Percentiles rank a stretch among this genome's conserved stretches.
Conservation (phyloP, 2,888 invertebrate species). For the Mactromeris polynyma region DNA sequence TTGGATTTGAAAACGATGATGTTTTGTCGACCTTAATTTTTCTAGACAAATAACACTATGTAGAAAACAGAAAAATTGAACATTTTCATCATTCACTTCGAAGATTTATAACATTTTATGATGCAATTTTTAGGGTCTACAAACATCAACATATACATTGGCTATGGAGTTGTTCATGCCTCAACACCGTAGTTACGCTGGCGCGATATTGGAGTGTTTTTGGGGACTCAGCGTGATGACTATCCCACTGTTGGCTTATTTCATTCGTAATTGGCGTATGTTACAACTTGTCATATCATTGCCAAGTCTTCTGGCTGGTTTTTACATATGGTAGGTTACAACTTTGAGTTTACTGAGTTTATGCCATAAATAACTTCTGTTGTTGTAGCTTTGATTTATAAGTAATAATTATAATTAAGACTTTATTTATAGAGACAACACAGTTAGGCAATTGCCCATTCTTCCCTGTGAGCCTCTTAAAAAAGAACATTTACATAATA, state of each 20-base stretch:
- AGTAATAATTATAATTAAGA: too few relatives aligned
- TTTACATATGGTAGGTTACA: slow-evolving; percentile 86
- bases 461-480: too few relatives aligned
- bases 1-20: too few relatives aligned
- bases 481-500: too few relatives aligned
- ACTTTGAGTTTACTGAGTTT: neutral
- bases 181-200: slow-evolving; percentile 88
- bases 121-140: slow-evolving; percentile 87
- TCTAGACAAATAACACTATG: too few relatives aligned
- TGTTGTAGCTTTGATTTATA: too few relatives aligned
- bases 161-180: slow-evolving; percentile 88
- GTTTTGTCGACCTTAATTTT: too few relatives aligned
- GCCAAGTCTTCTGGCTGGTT: slow-evolving; percentile 88
- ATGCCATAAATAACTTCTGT: neutral
- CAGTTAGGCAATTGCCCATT: too few relatives aligned
- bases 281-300: slow-evolving; percentile 88
- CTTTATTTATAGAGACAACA: too few relatives aligned
- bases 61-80: too few relatives aligned
- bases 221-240: slow-evolving; percentile 88
- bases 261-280: slow-evolving; percentile 88
- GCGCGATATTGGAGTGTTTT: slow-evolving; percentile 88
- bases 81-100: too few relatives aligned
- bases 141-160: slow-evolving; percentile 88
- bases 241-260: slow-evolving; percentile 88
- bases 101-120: neutral